Evolutionary conservation across 2,113 vertebrate species (phyloP), one percentile per base, ranked within the genome.

Genomic region (Siniperca chuatsi): DNA sequence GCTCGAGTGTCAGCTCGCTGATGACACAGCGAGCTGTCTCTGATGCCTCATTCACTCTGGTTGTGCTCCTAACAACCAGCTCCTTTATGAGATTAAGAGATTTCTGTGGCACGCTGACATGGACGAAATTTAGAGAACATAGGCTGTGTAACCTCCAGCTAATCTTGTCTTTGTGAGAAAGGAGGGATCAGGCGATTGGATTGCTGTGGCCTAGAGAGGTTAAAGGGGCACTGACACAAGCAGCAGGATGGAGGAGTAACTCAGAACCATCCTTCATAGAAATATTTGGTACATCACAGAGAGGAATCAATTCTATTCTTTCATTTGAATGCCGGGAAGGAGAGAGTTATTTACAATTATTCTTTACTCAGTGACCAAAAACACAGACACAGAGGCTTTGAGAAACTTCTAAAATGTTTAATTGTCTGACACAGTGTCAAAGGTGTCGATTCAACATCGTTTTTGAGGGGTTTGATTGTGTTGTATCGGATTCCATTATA

Each of bases 61-160:
- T 92, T 92, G 84, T 55, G 89, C 87, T 86, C 80, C 79, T 84
- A 82, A 94, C 93, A 93, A 92, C 33, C 85, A 78, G 87, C 91
- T 94, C 90, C 95, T 84, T 90, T 85, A 91, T 72, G 21, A 94
- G 95, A 95, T 95, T 94, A 94, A 96, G 92, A 94, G 94, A 93
- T 95, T 96, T 94, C 81, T 88, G 83, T 88, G 88, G 93, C 95
- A 93, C 87, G 75, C 87, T 91, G 94, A 94, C 95, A 94, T 94
- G 94, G 93, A 94, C 84, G 87, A 94, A 93, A 93, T 95, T 84
- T 89, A 87, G 93, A 91, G 92, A 95, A 95, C 88, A 93, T 85
- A 29, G 91, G 91, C 92, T 94, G 58, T 96, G 95, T 95, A 93
- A 93, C 71, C 91, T 95, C 75, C 92, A 90, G 92, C 90, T 95